Evolutionary conservation across 2,113 vertebrate genomes (phyloP).

Genomic region (Heterotis niloticus): DNA sequence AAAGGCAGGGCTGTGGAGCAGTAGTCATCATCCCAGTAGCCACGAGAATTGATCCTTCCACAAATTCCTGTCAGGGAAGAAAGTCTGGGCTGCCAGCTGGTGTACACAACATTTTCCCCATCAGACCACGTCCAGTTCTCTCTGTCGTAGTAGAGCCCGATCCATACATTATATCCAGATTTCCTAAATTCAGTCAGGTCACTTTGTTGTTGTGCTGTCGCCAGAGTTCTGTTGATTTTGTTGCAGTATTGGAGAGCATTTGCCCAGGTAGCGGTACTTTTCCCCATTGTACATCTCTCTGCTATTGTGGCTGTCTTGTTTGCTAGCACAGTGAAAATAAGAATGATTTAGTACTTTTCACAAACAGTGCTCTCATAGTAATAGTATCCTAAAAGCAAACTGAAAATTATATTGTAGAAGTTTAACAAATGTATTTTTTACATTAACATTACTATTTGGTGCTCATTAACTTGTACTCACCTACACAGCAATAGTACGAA

Average conservation of each 20-base stretch:
- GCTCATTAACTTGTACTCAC: constrained; percentile 12
- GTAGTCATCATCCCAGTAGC: too few relatives aligned
- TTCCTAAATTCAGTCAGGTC: background rate
- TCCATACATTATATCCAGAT: background rate
- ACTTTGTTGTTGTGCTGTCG: background rate
- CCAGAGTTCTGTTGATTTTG: background rate
- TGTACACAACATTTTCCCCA: constrained; percentile 14
- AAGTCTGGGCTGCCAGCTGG: constrained; percentile 1
- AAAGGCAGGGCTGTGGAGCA: too few relatives aligned
- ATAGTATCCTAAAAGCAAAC: background rate
- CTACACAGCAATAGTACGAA: background rate
- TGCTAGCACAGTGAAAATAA: constrained; percentile 4
- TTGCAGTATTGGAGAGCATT: background rate
- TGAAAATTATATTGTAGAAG: background rate
- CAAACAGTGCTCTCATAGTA: background rate
- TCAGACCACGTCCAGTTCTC: constrained; percentile 17
- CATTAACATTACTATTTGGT: background rate
- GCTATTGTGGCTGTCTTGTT: background rate
- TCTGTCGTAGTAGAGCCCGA: background rate
- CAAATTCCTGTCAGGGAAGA: too few relatives aligned
- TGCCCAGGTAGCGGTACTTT: background rate
- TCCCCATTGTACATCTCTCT: background rate
- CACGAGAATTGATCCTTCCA: too few relatives aligned
- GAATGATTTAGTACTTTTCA: background rate
- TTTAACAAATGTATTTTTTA: background rate